A percentile compares a stretch with the other conserved stretches of the same genome.
phyloP scores from a whole-genome alignment of 2,113 vertebrate species.

The Erythrolamprus reginae region DNA sequence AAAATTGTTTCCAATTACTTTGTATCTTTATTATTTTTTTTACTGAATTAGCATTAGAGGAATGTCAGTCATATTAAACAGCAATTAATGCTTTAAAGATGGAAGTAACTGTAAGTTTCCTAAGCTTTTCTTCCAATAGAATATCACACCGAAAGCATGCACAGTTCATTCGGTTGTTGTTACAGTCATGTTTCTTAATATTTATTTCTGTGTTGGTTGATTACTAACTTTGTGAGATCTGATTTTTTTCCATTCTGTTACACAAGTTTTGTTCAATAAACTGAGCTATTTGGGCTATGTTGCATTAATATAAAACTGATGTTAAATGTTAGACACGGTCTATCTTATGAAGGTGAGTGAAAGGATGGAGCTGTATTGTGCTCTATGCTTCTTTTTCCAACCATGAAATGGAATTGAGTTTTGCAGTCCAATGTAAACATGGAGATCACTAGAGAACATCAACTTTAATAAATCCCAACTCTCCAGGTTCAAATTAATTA shows the following conservation, averaged over 20 bases:
- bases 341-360: background rate
- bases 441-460: background rate
- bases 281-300: slow-evolving; percentile 11
- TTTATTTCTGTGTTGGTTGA: slow-evolving; percentile 63
- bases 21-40: background rate
- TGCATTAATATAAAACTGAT: slow-evolving; percentile 23
- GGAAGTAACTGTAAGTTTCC: slow-evolving; percentile 54
- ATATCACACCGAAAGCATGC: slow-evolving; percentile 57
- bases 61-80: slow-evolving; percentile 52
- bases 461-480: background rate
- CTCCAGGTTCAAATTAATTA: background rate
- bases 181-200: slow-evolving; percentile 40
- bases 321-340: slow-evolving; percentile 6
- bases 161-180: slow-evolving; percentile 58
- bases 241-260: slow-evolving; percentile 23
- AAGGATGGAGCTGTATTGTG: background rate
- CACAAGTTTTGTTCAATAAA: slow-evolving; percentile 13
- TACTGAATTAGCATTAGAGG: slow-evolving; percentile 39
- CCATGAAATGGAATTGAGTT: background rate
- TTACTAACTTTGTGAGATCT: slow-evolving; percentile 29
- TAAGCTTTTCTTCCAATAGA: slow-evolving; percentile 31
- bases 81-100: slow-evolving; percentile 71
- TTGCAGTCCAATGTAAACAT: background rate
- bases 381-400: background rate
- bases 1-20: slow-evolving; percentile 33